These are phyloP conservation scores for Dynastes grantii DNA, from an alignment of 2,888 invertebrate species.

Conservation along the genomic window DNA sequence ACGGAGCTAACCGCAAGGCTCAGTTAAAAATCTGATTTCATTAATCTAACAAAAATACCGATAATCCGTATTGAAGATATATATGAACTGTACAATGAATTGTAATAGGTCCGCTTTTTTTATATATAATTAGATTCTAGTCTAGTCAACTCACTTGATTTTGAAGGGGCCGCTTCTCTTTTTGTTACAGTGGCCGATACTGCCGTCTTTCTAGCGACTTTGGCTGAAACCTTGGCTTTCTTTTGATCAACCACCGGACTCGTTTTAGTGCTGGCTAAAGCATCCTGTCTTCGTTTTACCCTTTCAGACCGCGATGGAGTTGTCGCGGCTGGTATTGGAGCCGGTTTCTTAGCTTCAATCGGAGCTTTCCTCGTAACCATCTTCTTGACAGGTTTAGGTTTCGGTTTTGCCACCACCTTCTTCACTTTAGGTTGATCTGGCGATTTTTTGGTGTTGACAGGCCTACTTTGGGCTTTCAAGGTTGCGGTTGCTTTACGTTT, in stretches of 20 bases:
- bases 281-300: constrained; percentile 61
- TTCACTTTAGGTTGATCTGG: constrained; percentile 62
- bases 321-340: constrained; percentile 19
- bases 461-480: constrained; percentile 50
- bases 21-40: no score
- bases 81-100: no score
- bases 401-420: constrained; percentile 49
- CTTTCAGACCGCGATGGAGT: constrained; percentile 60
- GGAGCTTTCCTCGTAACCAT: constrained; percentile 52
- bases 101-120: no score
- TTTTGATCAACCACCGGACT: constrained; percentile 68
- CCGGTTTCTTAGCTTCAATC: constrained; percentile 53
- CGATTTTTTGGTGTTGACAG: constrained; percentile 57
- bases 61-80: no score
- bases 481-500: constrained; percentile 64
- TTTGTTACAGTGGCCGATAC: constrained; percentile 48
- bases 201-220: constrained; percentile 66
- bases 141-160: constrained; percentile 35
- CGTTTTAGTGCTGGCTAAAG: constrained; percentile 55
- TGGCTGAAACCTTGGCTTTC: constrained; percentile 69
- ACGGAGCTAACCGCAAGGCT: no score
- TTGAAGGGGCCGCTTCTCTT: constrained; percentile 29
- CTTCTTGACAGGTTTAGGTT: constrained; percentile 52
- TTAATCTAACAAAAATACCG: no score
- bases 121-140: no score